These are phyloP conservation scores for Atrichornis clamosus DNA, from an alignment of 2,113 vertebrate species.

Conservation along the genomic window DNA sequence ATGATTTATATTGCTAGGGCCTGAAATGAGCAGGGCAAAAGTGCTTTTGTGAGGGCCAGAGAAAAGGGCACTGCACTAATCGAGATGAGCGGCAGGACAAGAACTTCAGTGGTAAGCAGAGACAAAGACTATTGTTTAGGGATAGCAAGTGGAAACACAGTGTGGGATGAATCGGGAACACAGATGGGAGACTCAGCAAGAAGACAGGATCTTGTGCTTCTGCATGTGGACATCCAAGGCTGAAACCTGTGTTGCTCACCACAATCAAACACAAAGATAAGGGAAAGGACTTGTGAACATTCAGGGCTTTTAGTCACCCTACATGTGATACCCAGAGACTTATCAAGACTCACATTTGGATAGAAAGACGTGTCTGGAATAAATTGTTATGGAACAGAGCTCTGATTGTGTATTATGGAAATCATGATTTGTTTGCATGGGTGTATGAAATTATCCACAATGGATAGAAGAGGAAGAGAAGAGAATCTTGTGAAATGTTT, in stretches of 20 bases:
- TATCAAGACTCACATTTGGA: neutral
- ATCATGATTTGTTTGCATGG: neutral
- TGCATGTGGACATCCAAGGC: neutral
- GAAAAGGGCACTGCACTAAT: constrained; percentile 7
- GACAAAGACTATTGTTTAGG: constrained; percentile 28
- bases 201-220: neutral
- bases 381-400: neutral
- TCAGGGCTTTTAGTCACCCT: neutral
- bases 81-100: neutral
- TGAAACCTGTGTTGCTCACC: neutral
- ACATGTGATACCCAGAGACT: neutral
- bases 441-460: neutral
- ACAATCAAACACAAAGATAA: neutral
- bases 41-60: constrained; percentile 19
- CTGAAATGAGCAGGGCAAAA: constrained; percentile 25
- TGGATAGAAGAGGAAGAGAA: neutral
- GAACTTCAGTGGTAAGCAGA: constrained; percentile 2
- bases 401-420: neutral
- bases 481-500: neutral
- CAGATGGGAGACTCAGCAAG: neutral
- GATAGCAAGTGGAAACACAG: neutral
- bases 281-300: neutral
- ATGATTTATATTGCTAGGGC: constrained; percentile 48
- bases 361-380: neutral
- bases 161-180: neutral